Evolutionary conservation across 2,888 invertebrate species (phyloP).

Genomic region (Acrocera orbiculus): DNA sequence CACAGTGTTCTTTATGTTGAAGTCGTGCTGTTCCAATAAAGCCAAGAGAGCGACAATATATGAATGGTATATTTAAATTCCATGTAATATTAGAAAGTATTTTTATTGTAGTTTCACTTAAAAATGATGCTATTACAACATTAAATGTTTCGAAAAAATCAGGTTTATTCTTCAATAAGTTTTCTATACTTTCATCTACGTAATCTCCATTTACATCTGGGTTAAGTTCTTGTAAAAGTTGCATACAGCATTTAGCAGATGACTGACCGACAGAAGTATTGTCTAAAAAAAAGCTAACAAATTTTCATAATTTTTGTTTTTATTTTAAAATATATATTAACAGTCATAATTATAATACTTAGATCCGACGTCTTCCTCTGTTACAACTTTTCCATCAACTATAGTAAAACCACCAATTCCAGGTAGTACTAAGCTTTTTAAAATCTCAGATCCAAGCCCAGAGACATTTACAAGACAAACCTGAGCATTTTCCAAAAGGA

Average conservation of each 20-base stretch:
- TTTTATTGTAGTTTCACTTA: slow-evolving; percentile 37
- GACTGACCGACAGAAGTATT: slow-evolving; percentile 62
- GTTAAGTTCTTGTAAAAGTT: slow-evolving; percentile 75
- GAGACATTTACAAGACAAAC: slow-evolving; percentile 89
- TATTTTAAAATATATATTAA: too few species aligned
- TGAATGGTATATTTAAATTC: slow-evolving; percentile 68
- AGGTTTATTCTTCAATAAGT: slow-evolving; percentile 67
- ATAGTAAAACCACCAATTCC: slow-evolving; percentile 87
- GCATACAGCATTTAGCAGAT: slow-evolving; percentile 67
- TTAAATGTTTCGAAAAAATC: slow-evolving; percentile 76
- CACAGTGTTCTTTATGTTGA: slow-evolving; percentile 65
- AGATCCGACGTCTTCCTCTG: slow-evolving; percentile 81
- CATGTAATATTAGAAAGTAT: slow-evolving; percentile 63
- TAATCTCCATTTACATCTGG: slow-evolving; percentile 84
- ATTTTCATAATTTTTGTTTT: too few species aligned
- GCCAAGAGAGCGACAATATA: slow-evolving; percentile 78
- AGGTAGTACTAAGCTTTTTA: slow-evolving; percentile 89
- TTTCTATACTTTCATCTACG: slow-evolving; percentile 75
- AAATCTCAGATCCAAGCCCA: slow-evolving; percentile 81
- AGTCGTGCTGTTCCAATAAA: slow-evolving; percentile 81
- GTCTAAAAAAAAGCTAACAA: slow-evolving; percentile 72
- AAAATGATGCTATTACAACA: slow-evolving; percentile 42
- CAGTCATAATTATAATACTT: slow-evolving; percentile 40
- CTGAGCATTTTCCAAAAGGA: slow-evolving; percentile 69
- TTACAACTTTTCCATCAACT: slow-evolving; percentile 66